phyloP scores from a whole-genome alignment of 1,140 invertebrate genomes.

The Oryzaephilus surinamensis region DNA sequence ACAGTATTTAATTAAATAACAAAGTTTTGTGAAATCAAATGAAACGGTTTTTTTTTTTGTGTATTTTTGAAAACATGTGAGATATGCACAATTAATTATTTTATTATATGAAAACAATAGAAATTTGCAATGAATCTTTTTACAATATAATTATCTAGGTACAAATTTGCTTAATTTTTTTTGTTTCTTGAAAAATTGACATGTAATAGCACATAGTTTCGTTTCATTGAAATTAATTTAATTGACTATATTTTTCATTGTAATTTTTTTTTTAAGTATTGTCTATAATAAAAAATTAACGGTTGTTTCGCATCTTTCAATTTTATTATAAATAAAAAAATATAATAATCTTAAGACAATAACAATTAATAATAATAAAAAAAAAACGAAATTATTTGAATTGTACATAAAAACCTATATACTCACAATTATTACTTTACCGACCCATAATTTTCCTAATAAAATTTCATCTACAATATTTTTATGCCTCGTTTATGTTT shows the following conservation, averaged over 20 bases:
- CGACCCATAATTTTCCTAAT: slow-evolving; percentile 8
- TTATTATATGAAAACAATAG: slow-evolving; percentile 7
- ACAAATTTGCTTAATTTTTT: no score
- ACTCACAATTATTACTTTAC: no score
- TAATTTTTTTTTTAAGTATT: no score
- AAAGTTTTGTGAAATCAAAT: background rate
- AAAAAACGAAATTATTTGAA: slow-evolving; percentile 2
- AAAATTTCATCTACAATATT: slow-evolving; percentile 11
- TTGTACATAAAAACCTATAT: slow-evolving; percentile 9
- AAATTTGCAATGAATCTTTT: slow-evolving; percentile 10
- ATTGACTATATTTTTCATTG: slow-evolving; percentile 18
- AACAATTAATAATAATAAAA: slow-evolving; percentile 10
- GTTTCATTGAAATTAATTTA: slow-evolving; percentile 4
- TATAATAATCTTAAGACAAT: background rate
- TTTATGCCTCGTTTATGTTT: no score
- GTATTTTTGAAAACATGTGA: slow-evolving; percentile 23
- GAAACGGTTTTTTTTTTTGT: no score
- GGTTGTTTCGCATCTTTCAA: background rate
- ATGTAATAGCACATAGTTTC: slow-evolving; percentile 10
- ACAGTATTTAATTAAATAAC: slow-evolving; percentile 21
- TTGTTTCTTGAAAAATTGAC: slow-evolving; percentile 14
- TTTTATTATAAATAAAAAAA: background rate
- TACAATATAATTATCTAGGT: slow-evolving; percentile 9
- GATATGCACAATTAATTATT: slow-evolving; percentile 19
- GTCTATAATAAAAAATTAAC: no score